Evolutionary conservation across 2,888 invertebrate genomes (phyloP), one percentile per base, ranked within the genome.

Genomic region (Theodoxus fluviatilis): DNA sequence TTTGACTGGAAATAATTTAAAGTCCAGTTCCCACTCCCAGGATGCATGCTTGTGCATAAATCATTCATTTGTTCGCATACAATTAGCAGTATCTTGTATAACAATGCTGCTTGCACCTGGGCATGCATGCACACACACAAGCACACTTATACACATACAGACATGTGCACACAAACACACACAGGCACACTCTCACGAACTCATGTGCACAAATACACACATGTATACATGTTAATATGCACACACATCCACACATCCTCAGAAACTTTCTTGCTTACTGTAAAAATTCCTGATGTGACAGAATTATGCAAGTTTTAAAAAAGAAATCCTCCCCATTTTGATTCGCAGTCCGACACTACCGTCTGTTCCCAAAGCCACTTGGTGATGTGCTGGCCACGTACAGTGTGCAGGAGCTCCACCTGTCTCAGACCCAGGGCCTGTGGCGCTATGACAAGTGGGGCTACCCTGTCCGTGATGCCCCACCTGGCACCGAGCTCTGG

Each of bases 401-500:
- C 85, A 90, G 92, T 83, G 92, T 98, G 0, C 92, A 93, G 84
- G 98, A 98, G 86, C 87, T 99, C 28, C 96, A 97, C 83, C 90
- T 99, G 65, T 93, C 94, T 71, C 90, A 98, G 71, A 96, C 96
- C 0, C 94, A 95, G 87, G 98, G 98, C 0, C 89, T 95, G 69
- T 99, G 98, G 98, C 91, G 93, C 74, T 93, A 96, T 86, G 92
- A 93, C 78, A 91, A 92, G 70, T 99, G 98, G 98, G 98, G 98
- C 0, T 96, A 96, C 88, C 96, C 97, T 2, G 91, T 94, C 37
- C 87, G 92, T 15, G 94, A 95, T 86, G 94, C 96, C 2, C 93
- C 96, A 0, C 94, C 96, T 0, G 98, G 98, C 6, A 96, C 96
- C 1, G 96, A 98, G 87, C 90, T 98, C 0, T 94, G 94, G 90